Base-by-base conservation (phyloP, 2,888 invertebrate genomes). In the Seladonia tumulorum region DNA sequence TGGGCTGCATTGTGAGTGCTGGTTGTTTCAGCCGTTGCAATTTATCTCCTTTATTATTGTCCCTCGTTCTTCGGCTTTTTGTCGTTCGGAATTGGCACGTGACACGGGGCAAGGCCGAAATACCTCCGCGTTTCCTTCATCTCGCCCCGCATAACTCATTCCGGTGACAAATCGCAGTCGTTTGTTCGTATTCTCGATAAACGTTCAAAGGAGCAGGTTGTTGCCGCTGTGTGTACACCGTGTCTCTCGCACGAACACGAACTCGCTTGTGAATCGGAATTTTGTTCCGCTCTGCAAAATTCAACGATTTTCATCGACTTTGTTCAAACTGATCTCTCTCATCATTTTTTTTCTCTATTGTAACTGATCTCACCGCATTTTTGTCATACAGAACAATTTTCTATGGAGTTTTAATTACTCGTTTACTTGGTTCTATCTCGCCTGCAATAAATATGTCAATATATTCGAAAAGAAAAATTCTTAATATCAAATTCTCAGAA, bases 1-100 rank as follows among this genome's bases (percentile, higher is more conserved):
- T 63, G 39, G 39, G 42, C 16, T 53, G n/a, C 42, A 22, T 63
- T 79, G 42, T 57, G 39, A 83, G 57, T 76, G 53, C 53, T 16
- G 22, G 74, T 77, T 81, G 29, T 66, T 77, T 49, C 77, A 71
- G 60, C 35, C 49, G 18, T 18, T 35, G 29, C 78, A 22, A 82
- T 85, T 85, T 79, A 83, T 85, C 83, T 66, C 12, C 66, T 63
- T 83, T 79, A 72, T 83, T 72, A 75, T 78, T 79, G 60, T 83
- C 63, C 57, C 57, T 74, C 45, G 12, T 49, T 49, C 49, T 22
- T 42, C 22, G n/a, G n/a, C 22, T 81, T 68, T 73, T 76, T 82
- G 53, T 12, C 29, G 45, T 53, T 68, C 70, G n/a, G 49, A 68
- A 63, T 70, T 39, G 57, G n/a, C 66, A 22, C 72, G 47, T 49